phyloP scores from a whole-genome alignment of 92 coral and sea anemone species.

The Anthopleura xanthogrammica region DNA sequence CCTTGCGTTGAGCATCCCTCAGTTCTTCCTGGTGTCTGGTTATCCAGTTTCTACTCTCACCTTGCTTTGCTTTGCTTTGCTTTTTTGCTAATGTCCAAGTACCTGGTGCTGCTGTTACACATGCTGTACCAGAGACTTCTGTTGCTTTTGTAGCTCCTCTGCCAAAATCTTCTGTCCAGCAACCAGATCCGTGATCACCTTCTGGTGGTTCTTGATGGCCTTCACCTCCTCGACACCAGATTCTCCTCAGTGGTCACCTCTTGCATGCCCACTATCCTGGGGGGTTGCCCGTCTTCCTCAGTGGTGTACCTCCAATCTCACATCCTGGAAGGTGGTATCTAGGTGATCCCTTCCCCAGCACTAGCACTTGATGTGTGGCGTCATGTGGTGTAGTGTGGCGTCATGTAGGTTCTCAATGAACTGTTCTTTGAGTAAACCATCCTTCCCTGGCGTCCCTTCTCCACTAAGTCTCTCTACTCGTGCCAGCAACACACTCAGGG shows the following conservation, averaged over 20 bases:
- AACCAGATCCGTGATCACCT: slow-evolving; percentile 39
- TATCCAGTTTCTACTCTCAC: slow-evolving; percentile 8
- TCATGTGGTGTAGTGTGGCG: neutral
- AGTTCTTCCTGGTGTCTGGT: slow-evolving; percentile 7
- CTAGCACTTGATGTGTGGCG: neutral
- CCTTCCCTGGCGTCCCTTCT: slow-evolving; percentile 14
- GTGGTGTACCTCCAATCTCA: neutral
- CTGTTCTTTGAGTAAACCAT: slow-evolving; percentile 25
- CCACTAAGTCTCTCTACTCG: slow-evolving; percentile 30
- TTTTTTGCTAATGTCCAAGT: neutral
- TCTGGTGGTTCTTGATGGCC: neutral
- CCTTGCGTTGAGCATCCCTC: slow-evolving; percentile 25
- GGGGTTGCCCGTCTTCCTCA: slow-evolving; percentile 22
- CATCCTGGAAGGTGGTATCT: neutral
- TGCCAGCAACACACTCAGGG: slow-evolving; percentile 47
- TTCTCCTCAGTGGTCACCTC: neutral
- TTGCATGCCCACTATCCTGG: neutral
- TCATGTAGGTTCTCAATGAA: slow-evolving; percentile 36
- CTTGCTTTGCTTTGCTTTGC: too few relatives aligned
- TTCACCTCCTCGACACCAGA: too few relatives aligned
- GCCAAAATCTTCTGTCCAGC: slow-evolving; percentile 46
- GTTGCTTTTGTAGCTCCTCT: slow-evolving; percentile 44
- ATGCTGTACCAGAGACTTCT: slow-evolving; percentile 31
- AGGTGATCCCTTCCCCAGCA: too few relatives aligned
- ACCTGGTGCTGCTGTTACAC: slow-evolving; percentile 29